phyloP scores from a whole-genome alignment of 92 coral and sea anemone species.

The Scolanthus callimorphus region DNA sequence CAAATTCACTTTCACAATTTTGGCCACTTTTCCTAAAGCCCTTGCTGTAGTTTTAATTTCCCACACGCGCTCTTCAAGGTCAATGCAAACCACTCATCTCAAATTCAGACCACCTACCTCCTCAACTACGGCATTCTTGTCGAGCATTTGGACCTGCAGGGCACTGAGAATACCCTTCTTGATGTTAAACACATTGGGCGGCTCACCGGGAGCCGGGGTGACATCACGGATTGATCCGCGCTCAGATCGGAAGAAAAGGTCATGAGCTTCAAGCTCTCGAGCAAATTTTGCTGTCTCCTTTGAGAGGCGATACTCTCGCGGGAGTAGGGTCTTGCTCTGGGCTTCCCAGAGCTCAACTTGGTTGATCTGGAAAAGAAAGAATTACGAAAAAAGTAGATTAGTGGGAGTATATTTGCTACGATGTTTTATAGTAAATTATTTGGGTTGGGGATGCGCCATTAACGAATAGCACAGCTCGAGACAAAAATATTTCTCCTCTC shows the following conservation, averaged over 20 bases:
- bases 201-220: conserved; percentile 55
- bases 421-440: no score
- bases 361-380: conserved; percentile 53
- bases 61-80: no score
- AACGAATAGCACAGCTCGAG: no score
- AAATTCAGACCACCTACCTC: conserved; percentile 88
- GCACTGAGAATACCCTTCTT: conserved; percentile 96
- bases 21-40: no score
- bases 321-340: conserved; percentile 88
- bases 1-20: no score
- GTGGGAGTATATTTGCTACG: no score
- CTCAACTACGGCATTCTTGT: conserved; percentile 22
- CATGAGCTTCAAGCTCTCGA: conserved; percentile 98
- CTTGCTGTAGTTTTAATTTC: no score
- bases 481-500: no score
- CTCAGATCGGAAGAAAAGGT: conserved; percentile 67
- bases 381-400: no score
- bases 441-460: no score
- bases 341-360: conserved; percentile 98
- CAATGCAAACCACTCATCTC: no score
- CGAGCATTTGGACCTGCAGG: conserved; percentile 73
- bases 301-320: conserved; percentile 59
- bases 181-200: conserved; percentile 65
- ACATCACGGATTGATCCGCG: conserved; percentile 60
- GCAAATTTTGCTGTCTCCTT: conserved; percentile 80